Evolutionary conservation across 1,140 invertebrate species (phyloP), one percentile per base, ranked within the genome.

Genomic region (Kradibia gibbosae): DNA sequence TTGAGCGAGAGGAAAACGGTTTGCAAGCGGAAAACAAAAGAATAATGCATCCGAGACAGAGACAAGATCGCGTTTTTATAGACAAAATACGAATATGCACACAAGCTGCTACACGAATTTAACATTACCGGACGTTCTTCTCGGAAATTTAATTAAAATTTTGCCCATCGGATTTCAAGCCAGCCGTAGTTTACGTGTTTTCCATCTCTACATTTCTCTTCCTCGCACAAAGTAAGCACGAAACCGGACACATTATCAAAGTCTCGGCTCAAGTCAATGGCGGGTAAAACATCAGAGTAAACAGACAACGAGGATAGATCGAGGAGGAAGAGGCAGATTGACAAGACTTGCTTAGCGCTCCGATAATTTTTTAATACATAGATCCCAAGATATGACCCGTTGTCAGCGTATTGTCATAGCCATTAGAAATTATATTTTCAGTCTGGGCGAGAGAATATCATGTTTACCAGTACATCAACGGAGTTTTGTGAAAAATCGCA

Each of bases 91-190:
- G 80, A 82, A 73, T 75, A 65, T 42, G n/a, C 78, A 48, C 75
- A 22, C 74, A 82, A 82, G 82, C 80, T 65, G 22, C 28, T 62
- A 82, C 84, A 74, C 83, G 84, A 84, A 85, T 82, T 85, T 83
- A 82, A 75, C 82, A 84, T 85, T 83, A 82, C 84, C 73, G 84
- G 80, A 82, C 83, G 81, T 72, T 81, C 28, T 81, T 73, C 79
- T 80, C 65, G 84, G 86, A 85, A 86, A 86, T 88, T 87, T 87
- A 85, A 87, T 87, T 87, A 87, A 88, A 86, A 88, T 86, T 87
- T 86, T 82, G 83, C 84, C 76, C 80, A 84, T 65, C 72, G 39
- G 74, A 80, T 77, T 65, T 65, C 13, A 62, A 76, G 17, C 48
- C 72, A 71, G 42, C 28, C 57, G 31, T 31, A 45, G 31, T 70